These are phyloP conservation scores for Macquaria ambigua DNA, from an alignment of 2,113 vertebrate species.

Conservation along the genomic window DNA sequence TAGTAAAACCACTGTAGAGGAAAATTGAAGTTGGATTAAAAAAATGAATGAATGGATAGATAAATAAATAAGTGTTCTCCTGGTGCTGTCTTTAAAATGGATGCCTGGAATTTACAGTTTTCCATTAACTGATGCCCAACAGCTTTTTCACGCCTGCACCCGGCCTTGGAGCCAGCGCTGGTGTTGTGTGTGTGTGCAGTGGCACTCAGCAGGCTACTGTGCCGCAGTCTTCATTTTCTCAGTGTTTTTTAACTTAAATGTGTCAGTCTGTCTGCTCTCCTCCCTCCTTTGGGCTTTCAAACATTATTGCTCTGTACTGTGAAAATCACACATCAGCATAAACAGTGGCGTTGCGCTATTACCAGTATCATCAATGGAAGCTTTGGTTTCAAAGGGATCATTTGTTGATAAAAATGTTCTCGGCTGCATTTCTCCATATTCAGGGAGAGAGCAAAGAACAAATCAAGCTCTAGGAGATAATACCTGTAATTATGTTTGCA, in stretches of 20 bases:
- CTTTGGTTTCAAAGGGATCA: conserved; percentile 65
- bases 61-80: conserved; percentile 85
- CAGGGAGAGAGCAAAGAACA: conserved; percentile 46
- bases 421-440: conserved; percentile 47
- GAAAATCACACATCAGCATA: conserved; percentile 74
- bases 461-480: conserved; percentile 63
- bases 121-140: conserved; percentile 85
- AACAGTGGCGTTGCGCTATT: conserved; percentile 64
- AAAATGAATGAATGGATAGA: conserved; percentile 83
- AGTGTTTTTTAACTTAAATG: conserved; percentile 66
- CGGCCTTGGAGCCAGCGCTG: conserved; percentile 47
- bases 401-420: conserved; percentile 67
- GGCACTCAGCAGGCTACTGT: conserved; percentile 61
- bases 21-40: conserved; percentile 88
- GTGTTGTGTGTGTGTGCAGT: neutral
- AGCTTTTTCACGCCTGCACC: conserved; percentile 75
- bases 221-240: conserved; percentile 68
- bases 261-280: conserved; percentile 60
- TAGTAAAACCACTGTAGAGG: conserved; percentile 86
- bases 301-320: conserved; percentile 58
- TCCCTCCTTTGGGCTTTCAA: conserved; percentile 37
- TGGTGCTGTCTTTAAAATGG: conserved; percentile 83
- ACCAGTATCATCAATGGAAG: conserved; percentile 66
- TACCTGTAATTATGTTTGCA: conserved; percentile 71
- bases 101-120: conserved; percentile 84